phyloP scores from a whole-genome alignment of 2,888 invertebrate genomes.

The Ecdyonurus torrentis region DNA sequence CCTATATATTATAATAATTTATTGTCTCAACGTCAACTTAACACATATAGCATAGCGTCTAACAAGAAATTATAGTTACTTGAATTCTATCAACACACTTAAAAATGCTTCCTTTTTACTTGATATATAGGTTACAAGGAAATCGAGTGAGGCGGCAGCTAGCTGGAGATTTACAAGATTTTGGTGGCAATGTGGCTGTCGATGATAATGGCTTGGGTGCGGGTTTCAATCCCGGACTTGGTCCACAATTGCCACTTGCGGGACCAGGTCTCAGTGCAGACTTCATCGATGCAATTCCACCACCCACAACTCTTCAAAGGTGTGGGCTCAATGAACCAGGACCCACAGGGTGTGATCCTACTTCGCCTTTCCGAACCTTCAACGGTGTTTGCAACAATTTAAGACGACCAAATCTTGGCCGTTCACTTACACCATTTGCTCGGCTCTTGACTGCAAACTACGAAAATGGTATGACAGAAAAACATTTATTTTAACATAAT shows the following conservation, averaged over 20 bases:
- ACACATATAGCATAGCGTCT: no score
- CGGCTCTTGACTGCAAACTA: slow-evolving; percentile 71
- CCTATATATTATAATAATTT: background rate
- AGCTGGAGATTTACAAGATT: slow-evolving; percentile 46
- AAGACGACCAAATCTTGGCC: slow-evolving; percentile 63
- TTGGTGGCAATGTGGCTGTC: slow-evolving; percentile 48
- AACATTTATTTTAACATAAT: no score
- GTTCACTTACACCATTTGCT: slow-evolving; percentile 70
- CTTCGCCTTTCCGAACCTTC: slow-evolving; percentile 36
- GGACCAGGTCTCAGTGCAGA: slow-evolving; percentile 44
- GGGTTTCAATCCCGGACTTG: slow-evolving; percentile 40
- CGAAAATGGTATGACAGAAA: slow-evolving; percentile 77
- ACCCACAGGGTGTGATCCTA: background rate
- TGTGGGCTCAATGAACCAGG: background rate
- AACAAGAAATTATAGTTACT: no score
- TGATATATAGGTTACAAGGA: background rate
- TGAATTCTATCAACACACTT: no score
- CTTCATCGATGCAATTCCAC: slow-evolving; percentile 35
- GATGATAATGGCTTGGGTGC: slow-evolving; percentile 53
- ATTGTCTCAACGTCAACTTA: background rate
- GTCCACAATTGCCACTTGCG: slow-evolving; percentile 51
- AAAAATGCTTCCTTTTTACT: no score
- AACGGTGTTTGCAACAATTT: slow-evolving; percentile 82
- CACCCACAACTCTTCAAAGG: background rate
- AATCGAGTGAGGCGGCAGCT: slow-evolving; percentile 2